Base-by-base conservation (phyloP, 2,888 invertebrate species). In the Habrosyne pyritoides region DNA sequence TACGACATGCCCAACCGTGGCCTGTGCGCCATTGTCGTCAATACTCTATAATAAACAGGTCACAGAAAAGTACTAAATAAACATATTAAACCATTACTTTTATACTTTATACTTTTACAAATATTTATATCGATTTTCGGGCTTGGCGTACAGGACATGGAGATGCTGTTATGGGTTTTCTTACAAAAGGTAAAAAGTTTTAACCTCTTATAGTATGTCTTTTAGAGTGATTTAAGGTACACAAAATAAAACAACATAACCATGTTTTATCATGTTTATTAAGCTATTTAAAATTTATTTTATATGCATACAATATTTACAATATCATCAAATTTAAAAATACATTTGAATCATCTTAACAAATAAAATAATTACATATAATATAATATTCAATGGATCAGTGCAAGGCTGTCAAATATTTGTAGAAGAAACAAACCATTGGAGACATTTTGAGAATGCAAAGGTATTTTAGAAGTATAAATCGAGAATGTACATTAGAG, bases 201-300 rank as follows among this genome's bases (percentile, higher is more conserved):
- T n/a, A n/a, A n/a, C n/a, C n/a, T n/a, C n/a, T n/a, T n/a, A n/a
- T n/a, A n/a, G n/a, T n/a, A 12, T 33, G 3, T 4, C n/a, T 4
- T 33, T 12, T 12, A 12, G 12, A 12, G 10, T 28, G 8, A 7
- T 12, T 36, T n/a, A n/a, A 26, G 14, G 36, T 47, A 10, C 18
- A 6, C 24, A 33, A 49, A 51, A 47, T 30, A 10, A 55, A 42
- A 48, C 2, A 30, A 47, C 46, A 54, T n/a, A 33, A 10, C 6
- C 18, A 47, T 50, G n/a, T 42, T 53, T 57, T 52, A 53, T 57
- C 36, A 48, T 52, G 69, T 87, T 84, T 86, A 86, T 82, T 86
- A 84, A 84, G 87, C 86, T 86, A 83, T 73, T 79, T 81, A 76
- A 77, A 81, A 69, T 73, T 66, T 73, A 73, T 68, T 75, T 75